Base-by-base conservation (phyloP, 2,113 vertebrate species). In the Suricata suricatta region DNA sequence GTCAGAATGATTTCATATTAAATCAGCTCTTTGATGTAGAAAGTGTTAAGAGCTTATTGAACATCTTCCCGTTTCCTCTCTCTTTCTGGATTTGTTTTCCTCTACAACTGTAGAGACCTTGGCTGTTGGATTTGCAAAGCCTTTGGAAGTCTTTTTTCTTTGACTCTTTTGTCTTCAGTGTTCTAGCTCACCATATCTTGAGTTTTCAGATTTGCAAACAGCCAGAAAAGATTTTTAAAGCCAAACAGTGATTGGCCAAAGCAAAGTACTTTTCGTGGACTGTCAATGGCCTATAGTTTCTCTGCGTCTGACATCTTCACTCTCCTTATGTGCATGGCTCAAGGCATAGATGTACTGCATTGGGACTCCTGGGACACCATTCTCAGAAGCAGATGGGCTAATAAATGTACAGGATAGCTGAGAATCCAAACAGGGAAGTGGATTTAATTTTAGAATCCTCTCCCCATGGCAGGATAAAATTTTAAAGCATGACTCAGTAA, bases 381-480 rank as follows among this genome's bases (percentile, higher is more conserved):
- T 88, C 25, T 92, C 31, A 16, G 64, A 63, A 92, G 35, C 94
- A 96, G 74, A 93, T 96, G 80, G 44, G 5, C 72, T 88, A 96
- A 95, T 93, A 96, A 77, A 83, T 79, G 6, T 29, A 29, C 27
- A 41, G 29, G 27, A 13, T 54, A 47, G 83, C 83, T 96, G 63
- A 91, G 66, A 89, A 94, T 50, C 25, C 35, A 96, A 96, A 94
- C 84, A 90, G 64, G 82, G 57, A 72, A 54, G 9, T 15, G 63
- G 16, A 47, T 44, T 97, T 96, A 84, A 93, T 64, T 96, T 98
- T 90, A 96, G 90, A 95, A 80, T 29, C 9, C 35, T 66, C 16
- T 94, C 66, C 23, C 29, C 33, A 95, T 69, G 33, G 90, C 94
- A 95, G 90, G 33, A 87, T 33, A 77, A 90, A 35, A 85, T 95